phyloP scores from a whole-genome alignment of 2,888 invertebrate species.

The Trissonchulus latispiculum region DNA sequence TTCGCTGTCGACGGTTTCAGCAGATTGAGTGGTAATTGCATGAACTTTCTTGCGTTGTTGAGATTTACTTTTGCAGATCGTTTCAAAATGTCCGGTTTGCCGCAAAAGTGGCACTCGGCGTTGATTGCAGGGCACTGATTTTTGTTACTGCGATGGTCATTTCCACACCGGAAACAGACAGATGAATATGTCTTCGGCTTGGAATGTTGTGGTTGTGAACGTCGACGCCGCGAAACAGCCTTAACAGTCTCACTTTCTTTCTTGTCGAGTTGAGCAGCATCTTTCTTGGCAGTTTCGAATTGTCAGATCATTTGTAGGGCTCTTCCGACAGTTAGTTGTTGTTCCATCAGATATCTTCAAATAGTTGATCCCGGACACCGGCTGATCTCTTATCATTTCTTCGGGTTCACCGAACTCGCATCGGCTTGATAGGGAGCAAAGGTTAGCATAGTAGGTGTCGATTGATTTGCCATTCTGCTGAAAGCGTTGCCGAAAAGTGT shows the following conservation, averaged over 20 bases:
- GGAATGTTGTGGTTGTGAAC: not conserved
- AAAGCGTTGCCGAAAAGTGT: not conserved
- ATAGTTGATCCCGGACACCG: not conserved
- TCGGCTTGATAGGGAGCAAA: not conserved
- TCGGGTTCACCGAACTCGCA: not conserved
- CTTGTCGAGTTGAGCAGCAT: not conserved
- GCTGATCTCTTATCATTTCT: not conserved
- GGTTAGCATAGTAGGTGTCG: not conserved
- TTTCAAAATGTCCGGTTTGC: not conserved
- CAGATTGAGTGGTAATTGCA: not conserved
- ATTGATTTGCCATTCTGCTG: not conserved
- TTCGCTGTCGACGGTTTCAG: not conserved
- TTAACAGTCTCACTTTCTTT: not conserved
- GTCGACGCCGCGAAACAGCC: not conserved
- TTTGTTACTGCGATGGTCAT: not conserved
- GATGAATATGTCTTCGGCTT: not conserved
- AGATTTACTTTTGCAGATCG: not conserved
- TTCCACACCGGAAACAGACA: not conserved
- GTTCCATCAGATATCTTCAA: not conserved
- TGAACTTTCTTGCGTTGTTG: not conserved
- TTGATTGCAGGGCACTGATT: not conserved
- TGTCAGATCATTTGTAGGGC: not conserved
- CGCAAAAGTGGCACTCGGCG: not conserved
- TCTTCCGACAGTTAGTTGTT: not conserved
- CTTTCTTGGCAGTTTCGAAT: not conserved